Evolutionary conservation across 2,888 invertebrate genomes (phyloP).

Genomic region (Enoplolaimus lenunculus): DNA sequence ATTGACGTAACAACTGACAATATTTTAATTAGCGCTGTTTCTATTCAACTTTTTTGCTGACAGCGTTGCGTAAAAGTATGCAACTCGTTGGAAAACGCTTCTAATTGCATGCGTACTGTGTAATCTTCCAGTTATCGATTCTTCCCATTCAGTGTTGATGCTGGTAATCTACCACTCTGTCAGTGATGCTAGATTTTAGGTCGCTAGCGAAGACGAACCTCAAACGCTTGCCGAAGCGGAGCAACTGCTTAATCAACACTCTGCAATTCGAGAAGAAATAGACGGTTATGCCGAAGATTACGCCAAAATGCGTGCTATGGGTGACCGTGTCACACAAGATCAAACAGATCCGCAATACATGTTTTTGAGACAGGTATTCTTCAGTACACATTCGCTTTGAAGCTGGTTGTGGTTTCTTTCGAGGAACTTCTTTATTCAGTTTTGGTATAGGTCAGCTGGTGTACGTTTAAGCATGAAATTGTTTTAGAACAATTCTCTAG

Average conservation of each 20-base stretch:
- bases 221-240: slow-evolving; percentile 87
- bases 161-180: no score
- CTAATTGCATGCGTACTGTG: no score
- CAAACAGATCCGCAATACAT: slow-evolving; percentile 96
- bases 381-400: background rate
- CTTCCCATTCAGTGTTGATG: no score
- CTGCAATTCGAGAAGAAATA: slow-evolving; percentile 95
- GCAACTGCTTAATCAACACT: slow-evolving; percentile 86
- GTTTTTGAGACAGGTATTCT: slow-evolving; percentile 86
- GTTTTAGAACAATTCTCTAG: no score
- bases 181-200: no score
- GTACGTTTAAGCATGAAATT: no score
- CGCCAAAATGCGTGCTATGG: slow-evolving; percentile 98
- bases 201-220: slow-evolving; percentile 88
- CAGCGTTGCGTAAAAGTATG: no score
- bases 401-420: background rate
- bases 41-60: no score
- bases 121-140: no score
- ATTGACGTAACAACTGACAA: background rate
- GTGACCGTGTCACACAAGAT: slow-evolving; percentile 79
- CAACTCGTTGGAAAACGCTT: no score
- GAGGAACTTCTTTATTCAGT: no score
- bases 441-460: no score
- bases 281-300: slow-evolving; percentile 97
- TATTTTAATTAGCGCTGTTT: background rate